Percentiles rank a stretch among this genome's conserved stretches.
These are phyloP conservation scores for Zaprionus davidi DNA, from an alignment of 1,140 invertebrate genomes.

Conservation along the genomic window DNA sequence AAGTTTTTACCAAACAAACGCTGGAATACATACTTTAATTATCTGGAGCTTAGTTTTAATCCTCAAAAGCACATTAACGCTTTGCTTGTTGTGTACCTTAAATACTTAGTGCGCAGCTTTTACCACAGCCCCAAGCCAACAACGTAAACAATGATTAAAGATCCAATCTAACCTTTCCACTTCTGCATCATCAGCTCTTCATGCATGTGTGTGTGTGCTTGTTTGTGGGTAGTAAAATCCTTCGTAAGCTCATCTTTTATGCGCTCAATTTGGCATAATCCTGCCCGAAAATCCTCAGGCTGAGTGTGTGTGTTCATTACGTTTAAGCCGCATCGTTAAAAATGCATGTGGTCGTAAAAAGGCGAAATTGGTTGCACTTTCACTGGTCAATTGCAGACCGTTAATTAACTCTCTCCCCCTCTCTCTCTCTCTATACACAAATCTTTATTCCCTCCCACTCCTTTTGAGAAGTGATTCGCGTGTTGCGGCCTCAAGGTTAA, in stretches of 20 bases:
- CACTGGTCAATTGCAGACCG: conserved; percentile 31
- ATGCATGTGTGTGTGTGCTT: neutral
- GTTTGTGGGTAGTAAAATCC: neutral
- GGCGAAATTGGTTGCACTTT: conserved; percentile 4
- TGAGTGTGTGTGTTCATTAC: conserved; percentile 12
- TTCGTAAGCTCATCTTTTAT: conserved; percentile 23
- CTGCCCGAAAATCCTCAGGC: neutral
- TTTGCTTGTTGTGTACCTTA: too few relatives aligned
- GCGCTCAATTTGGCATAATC: conserved; percentile 14
- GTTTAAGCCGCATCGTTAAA: conserved; percentile 24
- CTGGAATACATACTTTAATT: too few relatives aligned
- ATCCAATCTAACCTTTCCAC: neutral
- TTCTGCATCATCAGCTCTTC: neutral
- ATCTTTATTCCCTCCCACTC: neutral
- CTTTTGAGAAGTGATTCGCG: neutral
- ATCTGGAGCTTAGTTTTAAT: too few relatives aligned
- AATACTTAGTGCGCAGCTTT: neutral
- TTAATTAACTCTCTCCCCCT: conserved; percentile 21
- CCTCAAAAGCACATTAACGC: too few relatives aligned
- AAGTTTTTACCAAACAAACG: too few relatives aligned
- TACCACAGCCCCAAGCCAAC: neutral
- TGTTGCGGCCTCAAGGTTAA: neutral
- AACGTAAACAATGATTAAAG: neutral
- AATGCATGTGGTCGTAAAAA: conserved; percentile 26
- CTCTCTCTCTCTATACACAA: neutral